These are phyloP conservation scores for Athene cunicularia DNA, from an alignment of 2,113 vertebrate species.

Conservation along the genomic window DNA sequence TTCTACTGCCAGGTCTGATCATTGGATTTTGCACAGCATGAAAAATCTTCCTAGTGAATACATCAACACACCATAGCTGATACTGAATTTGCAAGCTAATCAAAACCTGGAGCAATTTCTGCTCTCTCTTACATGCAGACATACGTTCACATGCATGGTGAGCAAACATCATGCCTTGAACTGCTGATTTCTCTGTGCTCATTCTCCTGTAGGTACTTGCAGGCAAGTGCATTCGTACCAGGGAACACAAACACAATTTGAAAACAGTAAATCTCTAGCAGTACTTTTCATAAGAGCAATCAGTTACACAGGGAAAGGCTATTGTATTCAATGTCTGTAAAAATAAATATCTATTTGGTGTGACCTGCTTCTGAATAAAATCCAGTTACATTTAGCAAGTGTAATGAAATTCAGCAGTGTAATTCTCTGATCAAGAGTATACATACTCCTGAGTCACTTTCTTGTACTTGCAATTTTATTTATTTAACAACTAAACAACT, in stretches of 20 bases:
- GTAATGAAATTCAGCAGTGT: slow-evolving; percentile 13
- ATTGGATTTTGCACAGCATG: neutral
- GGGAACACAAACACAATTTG: neutral
- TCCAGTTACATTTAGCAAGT: neutral
- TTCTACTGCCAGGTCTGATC: neutral
- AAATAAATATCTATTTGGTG: neutral
- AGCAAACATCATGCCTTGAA: neutral
- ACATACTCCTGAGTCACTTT: neutral
- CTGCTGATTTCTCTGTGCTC: neutral
- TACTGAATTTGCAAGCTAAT: neutral
- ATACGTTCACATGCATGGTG: neutral
- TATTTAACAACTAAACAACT: slow-evolving; percentile 54
- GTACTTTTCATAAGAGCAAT: neutral
- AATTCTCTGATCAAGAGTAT: slow-evolving; percentile 4
- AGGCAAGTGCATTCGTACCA: neutral
- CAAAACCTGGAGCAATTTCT: neutral
- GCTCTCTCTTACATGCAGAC: neutral
- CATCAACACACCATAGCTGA: neutral
- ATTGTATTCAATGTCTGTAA: neutral
- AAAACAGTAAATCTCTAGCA: neutral
- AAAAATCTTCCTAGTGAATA: neutral
- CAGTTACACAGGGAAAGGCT: neutral
- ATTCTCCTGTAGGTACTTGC: neutral
- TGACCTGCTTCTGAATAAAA: slow-evolving; percentile 18
- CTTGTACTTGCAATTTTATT: slow-evolving; percentile 39